Evolutionary conservation across 2,797 vertebrate species (phyloP).

Genomic region (Galagoides demidoff): DNA sequence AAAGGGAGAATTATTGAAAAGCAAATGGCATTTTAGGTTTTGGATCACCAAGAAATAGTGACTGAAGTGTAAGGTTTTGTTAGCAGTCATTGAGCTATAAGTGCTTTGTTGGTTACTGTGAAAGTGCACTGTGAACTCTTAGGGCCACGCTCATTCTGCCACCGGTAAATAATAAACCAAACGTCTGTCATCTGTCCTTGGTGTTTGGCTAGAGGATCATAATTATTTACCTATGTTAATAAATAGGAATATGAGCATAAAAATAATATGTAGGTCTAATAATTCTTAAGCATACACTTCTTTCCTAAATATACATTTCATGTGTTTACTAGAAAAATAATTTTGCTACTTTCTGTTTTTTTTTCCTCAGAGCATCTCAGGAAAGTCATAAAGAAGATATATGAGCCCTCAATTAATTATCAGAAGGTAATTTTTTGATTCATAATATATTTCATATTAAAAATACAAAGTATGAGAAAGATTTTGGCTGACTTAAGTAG

Average conservation of each 20-base stretch:
- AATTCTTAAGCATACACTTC: not conserved
- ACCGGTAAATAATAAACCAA: not conserved
- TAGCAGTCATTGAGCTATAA: not conserved
- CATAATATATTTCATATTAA: conserved; percentile 14
- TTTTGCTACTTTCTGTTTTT: conserved; percentile 73
- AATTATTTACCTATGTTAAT: not conserved
- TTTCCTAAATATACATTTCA: conserved; percentile 20
- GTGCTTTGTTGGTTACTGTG: not conserved
- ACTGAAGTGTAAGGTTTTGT: not conserved
- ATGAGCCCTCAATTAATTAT: conserved; percentile 84
- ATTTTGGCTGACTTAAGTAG: not conserved
- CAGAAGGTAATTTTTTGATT: conserved; percentile 87
- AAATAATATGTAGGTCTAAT: not conserved
- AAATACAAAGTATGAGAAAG: not conserved
- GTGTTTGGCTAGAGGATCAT: not conserved
- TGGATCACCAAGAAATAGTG: not conserved
- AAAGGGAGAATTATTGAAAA: not conserved
- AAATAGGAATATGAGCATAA: conserved; percentile 14
- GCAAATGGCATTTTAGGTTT: not conserved
- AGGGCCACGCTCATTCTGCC: not conserved
- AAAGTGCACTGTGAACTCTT: not conserved
- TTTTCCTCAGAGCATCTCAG: conserved; percentile 87
- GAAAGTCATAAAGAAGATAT: conserved; percentile 86
- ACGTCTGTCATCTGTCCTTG: not conserved
- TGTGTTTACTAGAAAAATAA: conserved; percentile 76